These are phyloP conservation scores for Cololabis saira DNA, from an alignment of 2,113 vertebrate species.

Conservation along the genomic window DNA sequence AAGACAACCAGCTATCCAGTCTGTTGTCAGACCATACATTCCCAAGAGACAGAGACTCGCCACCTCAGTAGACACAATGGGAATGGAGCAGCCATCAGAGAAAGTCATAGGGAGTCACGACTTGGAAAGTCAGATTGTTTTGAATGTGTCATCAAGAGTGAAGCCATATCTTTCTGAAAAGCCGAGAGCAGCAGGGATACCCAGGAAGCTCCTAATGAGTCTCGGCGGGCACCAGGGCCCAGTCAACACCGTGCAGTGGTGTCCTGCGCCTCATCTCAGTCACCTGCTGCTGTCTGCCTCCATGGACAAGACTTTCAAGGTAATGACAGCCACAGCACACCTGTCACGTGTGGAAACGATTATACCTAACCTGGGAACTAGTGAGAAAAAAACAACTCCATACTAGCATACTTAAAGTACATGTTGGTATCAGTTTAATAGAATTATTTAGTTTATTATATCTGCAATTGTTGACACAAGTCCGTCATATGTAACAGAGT, in stretches of 20 bases:
- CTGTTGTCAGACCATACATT: slow-evolving; percentile 86
- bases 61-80: slow-evolving; percentile 12
- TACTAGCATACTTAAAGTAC: background rate
- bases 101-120: slow-evolving; percentile 33
- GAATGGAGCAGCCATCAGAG: slow-evolving; percentile 12
- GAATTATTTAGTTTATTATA: too few relatives aligned
- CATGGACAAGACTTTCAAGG: slow-evolving; percentile 96
- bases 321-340: slow-evolving; percentile 64
- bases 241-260: slow-evolving; percentile 91
- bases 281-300: slow-evolving; percentile 93
- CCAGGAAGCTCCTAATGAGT: slow-evolving; percentile 81
- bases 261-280: slow-evolving; percentile 85
- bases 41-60: slow-evolving; percentile 86
- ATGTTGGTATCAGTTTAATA: too few relatives aligned
- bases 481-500: too few relatives aligned
- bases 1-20: slow-evolving; percentile 41
- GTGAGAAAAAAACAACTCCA: background rate
- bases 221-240: slow-evolving; percentile 86
- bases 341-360: background rate
- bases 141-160: slow-evolving; percentile 82
- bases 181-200: slow-evolving; percentile 76
- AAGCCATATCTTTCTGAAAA: slow-evolving; percentile 83
- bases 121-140: slow-evolving; percentile 54
- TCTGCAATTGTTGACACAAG: too few relatives aligned
- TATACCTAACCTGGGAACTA: background rate